phyloP scores from a whole-genome alignment of 1,140 invertebrate species.

The Lutraria rhynchaena region DNA sequence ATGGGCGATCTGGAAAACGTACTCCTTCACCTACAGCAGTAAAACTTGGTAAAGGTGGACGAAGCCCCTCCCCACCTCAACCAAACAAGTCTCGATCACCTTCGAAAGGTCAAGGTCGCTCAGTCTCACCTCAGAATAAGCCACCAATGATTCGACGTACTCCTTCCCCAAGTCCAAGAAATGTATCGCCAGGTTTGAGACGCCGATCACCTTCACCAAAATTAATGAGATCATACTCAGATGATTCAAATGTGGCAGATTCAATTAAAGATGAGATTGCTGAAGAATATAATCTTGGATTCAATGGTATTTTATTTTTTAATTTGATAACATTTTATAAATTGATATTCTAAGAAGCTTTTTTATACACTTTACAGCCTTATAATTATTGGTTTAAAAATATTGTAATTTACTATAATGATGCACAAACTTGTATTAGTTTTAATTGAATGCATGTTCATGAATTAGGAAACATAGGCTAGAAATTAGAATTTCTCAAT shows the following conservation, averaged over 20 bases:
- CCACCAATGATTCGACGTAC: constrained; percentile 53
- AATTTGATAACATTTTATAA: too few species aligned
- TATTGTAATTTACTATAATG: background rate
- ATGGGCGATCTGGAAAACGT: constrained; percentile 16
- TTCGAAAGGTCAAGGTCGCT: constrained; percentile 4
- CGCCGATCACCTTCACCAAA: constrained; percentile 49
- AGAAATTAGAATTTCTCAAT: too few species aligned
- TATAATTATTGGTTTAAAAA: background rate
- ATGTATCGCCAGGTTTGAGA: constrained; percentile 32
- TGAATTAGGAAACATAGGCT: too few species aligned
- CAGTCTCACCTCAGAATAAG: constrained; percentile 32
- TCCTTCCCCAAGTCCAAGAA: constrained; percentile 51
- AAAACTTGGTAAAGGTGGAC: constrained; percentile 12
- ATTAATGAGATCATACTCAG: constrained; percentile 44
- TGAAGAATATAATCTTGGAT: constrained; percentile 58
- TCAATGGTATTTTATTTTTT: constrained; percentile 58
- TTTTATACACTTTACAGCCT: too few species aligned
- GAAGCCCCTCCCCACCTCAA: constrained; percentile 35
- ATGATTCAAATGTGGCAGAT: constrained; percentile 66
- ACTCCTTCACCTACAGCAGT: constrained; percentile 5
- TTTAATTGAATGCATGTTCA: too few species aligned
- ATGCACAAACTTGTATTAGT: too few species aligned
- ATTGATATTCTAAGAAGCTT: too few species aligned
- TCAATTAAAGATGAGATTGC: constrained; percentile 67
- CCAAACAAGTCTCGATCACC: background rate